These are phyloP conservation scores for Andrena flavipes DNA, from an alignment of 2,888 invertebrate species.

Conservation along the genomic window DNA sequence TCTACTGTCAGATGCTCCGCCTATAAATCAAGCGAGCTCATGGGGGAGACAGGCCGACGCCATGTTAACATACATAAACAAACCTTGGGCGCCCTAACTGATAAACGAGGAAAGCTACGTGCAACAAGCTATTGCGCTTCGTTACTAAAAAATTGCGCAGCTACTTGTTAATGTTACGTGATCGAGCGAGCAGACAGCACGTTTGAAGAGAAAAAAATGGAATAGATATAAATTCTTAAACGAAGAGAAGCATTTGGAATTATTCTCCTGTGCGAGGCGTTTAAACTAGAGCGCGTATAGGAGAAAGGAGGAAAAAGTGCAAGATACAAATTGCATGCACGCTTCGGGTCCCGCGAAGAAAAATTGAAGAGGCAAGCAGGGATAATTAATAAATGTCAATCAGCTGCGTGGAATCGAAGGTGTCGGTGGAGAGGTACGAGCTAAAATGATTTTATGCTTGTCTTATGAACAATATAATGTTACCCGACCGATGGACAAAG, in stretches of 20 bases:
- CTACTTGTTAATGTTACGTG: neutral
- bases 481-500: slow-evolving; percentile 73
- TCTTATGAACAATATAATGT: slow-evolving; percentile 68
- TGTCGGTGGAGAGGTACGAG: slow-evolving; percentile 54
- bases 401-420: slow-evolving; percentile 56
- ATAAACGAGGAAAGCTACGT: slow-evolving; percentile 77
- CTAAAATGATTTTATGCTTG: slow-evolving; percentile 65
- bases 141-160: neutral
- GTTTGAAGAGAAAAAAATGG: neutral
- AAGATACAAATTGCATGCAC: neutral
- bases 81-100: slow-evolving; percentile 79
- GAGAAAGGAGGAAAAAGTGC: neutral
- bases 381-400: slow-evolving; percentile 63
- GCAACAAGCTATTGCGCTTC: slow-evolving; percentile 68
- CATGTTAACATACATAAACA: slow-evolving; percentile 84
- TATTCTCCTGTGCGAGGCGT: neutral
- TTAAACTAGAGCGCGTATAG: neutral
- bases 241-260: neutral
- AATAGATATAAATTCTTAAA: neutral
- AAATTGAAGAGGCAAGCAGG: slow-evolving; percentile 27
- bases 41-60: slow-evolving; percentile 81
- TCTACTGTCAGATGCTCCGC: slow-evolving; percentile 84
- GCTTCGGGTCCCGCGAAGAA: slow-evolving; percentile 20
- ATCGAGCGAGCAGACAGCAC: neutral
- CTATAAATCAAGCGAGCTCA: slow-evolving; percentile 83